Conservation (phyloP, 2,888 invertebrate species). For the Eupithecia pulchellata region DNA sequence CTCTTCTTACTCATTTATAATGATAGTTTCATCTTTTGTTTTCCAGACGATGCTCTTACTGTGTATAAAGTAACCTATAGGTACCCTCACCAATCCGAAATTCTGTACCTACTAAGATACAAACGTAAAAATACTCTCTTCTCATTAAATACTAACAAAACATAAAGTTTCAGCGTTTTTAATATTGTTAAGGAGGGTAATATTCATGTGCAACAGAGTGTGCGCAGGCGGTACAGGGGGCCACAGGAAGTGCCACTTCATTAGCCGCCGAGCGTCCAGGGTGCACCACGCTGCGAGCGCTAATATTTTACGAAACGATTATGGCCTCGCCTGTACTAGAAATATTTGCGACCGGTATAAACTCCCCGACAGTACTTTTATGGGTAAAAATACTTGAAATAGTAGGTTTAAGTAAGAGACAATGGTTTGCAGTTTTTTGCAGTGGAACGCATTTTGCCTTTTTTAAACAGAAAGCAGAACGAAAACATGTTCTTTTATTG, state of each 20-base stretch:
- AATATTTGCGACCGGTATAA: constrained; percentile 41
- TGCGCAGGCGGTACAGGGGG: constrained; percentile 3
- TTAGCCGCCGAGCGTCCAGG: constrained; percentile 21
- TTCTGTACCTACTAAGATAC: background rate
- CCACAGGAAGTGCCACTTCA: background rate
- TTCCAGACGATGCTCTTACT: background rate
- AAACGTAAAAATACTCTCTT: background rate
- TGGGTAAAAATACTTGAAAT: constrained; percentile 32
- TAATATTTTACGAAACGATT: constrained; percentile 49
- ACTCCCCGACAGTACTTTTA: constrained; percentile 32
- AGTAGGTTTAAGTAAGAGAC: constrained; percentile 30
- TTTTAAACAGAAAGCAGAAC: constrained; percentile 1
- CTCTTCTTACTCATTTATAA: background rate
- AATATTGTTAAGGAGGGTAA: background rate
- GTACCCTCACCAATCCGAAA: background rate
- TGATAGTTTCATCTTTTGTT: background rate
- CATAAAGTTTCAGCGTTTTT: background rate
- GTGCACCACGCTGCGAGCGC: constrained; percentile 20
- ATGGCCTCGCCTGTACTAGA: constrained; percentile 39
- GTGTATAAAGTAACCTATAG: background rate
- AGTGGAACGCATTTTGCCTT: constrained; percentile 9
- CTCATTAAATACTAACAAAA: background rate
- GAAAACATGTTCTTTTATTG: background rate
- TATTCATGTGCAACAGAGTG: background rate
- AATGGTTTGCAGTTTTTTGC: constrained; percentile 18